Evolutionary conservation across 2,113 vertebrate genomes (phyloP).

Genomic region (Progne subis): DNA sequence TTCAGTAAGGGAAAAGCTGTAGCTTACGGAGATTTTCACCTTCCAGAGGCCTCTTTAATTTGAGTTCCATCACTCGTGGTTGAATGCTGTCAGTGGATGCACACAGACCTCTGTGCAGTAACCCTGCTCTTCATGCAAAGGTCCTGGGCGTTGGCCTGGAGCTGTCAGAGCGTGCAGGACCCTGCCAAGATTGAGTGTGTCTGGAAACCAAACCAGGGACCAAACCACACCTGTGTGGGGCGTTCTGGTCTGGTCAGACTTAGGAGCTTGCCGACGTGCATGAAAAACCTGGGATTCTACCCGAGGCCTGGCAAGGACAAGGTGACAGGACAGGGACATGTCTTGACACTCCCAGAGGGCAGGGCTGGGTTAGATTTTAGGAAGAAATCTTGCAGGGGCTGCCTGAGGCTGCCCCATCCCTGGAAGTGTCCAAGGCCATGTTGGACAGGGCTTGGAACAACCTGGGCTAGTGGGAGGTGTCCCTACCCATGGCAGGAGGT

Average conservation of each 20-base stretch:
- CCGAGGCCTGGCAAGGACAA: not conserved
- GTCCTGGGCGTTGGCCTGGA: not conserved
- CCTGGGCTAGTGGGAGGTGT: rapidly evolving
- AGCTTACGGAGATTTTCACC: not conserved
- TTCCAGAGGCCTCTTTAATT: not conserved
- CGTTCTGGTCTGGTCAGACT: not conserved
- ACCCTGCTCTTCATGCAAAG: not conserved
- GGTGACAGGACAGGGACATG: not conserved
- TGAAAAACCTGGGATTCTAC: not conserved
- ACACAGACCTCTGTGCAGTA: rapidly evolving
- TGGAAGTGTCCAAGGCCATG: not conserved
- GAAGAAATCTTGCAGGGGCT: not conserved
- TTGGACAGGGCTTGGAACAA: rapidly evolving
- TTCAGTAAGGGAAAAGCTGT: not conserved
- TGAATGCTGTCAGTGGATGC: not conserved
- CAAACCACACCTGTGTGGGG: not conserved
- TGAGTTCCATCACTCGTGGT: rapidly evolving
- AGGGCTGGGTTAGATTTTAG: too few relatives aligned
- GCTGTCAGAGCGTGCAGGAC: not conserved
- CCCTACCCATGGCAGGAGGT: not conserved
- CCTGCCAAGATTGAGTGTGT: not conserved
- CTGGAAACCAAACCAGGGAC: not conserved
- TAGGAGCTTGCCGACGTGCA: not conserved
- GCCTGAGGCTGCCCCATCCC: not conserved
- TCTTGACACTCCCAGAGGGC: not conserved